Evolutionary conservation across 2,888 invertebrate species (phyloP).

Genomic region (Himalopsyche kuldschensis): DNA sequence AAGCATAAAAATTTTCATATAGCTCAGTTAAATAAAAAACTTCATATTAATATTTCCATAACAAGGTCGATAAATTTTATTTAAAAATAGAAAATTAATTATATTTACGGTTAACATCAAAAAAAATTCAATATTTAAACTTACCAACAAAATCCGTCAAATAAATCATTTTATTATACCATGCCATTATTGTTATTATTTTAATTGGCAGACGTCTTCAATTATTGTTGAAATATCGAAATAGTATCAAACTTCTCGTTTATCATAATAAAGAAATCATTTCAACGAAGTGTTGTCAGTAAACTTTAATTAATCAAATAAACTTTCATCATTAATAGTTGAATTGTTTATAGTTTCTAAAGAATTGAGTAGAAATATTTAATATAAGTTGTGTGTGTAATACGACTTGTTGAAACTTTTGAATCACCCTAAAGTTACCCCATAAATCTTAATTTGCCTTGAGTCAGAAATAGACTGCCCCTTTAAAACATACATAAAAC

Average conservation of each 20-base stretch:
- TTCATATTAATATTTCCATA: too few relatives aligned
- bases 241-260: neutral
- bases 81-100: too few relatives aligned
- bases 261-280: neutral
- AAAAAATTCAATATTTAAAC: too few relatives aligned
- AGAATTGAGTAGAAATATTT: neutral
- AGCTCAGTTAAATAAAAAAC: too few relatives aligned
- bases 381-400: neutral
- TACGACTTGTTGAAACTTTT: slow-evolving; percentile 18
- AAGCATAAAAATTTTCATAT: too few relatives aligned
- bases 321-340: neutral
- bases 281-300: neutral
- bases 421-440: slow-evolving; percentile 30
- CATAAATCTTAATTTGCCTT: slow-evolving; percentile 35
- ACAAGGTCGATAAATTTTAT: too few relatives aligned
- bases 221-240: neutral
- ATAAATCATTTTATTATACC: neutral
- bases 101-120: too few relatives aligned
- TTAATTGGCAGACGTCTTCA: neutral
- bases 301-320: neutral
- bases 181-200: neutral
- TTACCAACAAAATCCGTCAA: neutral
- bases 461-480: neutral
- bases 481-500: too few relatives aligned
- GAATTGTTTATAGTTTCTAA: neutral